A percentile compares a stretch with the other conserved stretches of the same genome.
Conservation (phyloP, 2,113 vertebrate species). For the Salvator merianae region DNA sequence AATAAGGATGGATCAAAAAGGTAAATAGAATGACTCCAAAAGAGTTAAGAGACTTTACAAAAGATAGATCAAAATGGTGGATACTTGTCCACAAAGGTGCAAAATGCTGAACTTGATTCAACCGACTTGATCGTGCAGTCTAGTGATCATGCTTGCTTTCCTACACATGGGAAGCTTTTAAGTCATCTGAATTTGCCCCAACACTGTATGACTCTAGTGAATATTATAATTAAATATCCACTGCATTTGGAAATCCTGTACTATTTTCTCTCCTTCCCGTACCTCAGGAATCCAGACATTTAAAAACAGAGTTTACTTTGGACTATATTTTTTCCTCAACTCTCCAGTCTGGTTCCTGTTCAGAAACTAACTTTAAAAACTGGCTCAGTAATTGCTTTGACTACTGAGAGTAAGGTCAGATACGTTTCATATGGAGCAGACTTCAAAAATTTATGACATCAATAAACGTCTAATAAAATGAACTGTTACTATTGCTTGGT, state of each 20-base stretch:
- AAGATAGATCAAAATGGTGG: too few relatives aligned
- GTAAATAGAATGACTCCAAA: too few relatives aligned
- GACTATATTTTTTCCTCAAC: neutral
- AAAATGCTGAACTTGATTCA: too few relatives aligned
- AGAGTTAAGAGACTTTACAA: too few relatives aligned
- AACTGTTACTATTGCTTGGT: too few relatives aligned
- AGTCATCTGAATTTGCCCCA: neutral
- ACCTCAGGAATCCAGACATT: neutral
- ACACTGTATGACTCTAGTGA: neutral
- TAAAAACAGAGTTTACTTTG: neutral
- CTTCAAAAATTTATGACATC: neutral
- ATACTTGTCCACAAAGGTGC: too few relatives aligned
- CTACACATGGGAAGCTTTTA: neutral
- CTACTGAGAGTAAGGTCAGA: neutral
- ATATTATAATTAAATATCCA: neutral
- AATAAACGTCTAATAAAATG: neutral
- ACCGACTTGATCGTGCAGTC: neutral
- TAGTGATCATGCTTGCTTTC: neutral
- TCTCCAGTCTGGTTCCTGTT: neutral
- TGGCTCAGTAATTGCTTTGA: neutral
- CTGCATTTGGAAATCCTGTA: neutral
- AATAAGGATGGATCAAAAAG: too few relatives aligned
- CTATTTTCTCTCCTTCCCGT: neutral
- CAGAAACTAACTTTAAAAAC: neutral
- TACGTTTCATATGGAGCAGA: neutral